Evolutionary conservation across 2,113 vertebrate genomes (phyloP), one percentile per base, ranked within the genome.

Genomic region (Zingel zingel): DNA sequence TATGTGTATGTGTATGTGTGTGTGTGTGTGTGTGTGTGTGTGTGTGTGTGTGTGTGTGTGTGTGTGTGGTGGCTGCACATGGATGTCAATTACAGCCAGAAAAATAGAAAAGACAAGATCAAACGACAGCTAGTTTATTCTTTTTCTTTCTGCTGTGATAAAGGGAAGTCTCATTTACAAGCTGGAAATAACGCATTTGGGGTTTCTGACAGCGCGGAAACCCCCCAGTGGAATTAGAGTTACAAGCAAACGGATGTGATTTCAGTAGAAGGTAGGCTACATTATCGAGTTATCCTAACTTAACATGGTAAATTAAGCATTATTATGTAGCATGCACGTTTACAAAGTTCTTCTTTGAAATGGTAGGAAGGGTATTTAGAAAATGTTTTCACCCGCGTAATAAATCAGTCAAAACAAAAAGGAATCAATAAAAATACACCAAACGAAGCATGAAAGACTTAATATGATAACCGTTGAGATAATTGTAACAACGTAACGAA

Each of bases 131-230:
- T 21, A 3, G 9, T n/a, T 4, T 14, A 59, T 2, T 15, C 3
- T 3, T n/a, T 5, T 67, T 19, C 56, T 63, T 2, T 25, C 3
- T 61, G 45, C 11, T 72, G 12, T 36, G 71, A 77, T 1, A 69
- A 53, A 43, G 67, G 73, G 73, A 92, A 89, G 90, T 79, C 1
- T 54, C 13, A 57, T 11, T 9, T 33, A 15, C 27, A 39, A 1
- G 2, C 72, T 83, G 88, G 86, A 92, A 92, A 91, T 70, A 70
- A 71, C 72, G 8, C 53, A 39, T 43, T 47, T 43, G 63, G 47
- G 14, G 53, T 84, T 77, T 82, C 48, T 79, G 75, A 69, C 67
- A 50, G 43, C 1, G 68, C 63, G 91, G 93, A 92, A 94, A 92
- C 45, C 86, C 92, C 92, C 89, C 10, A 15, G 50, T 74, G 75